A percentile compares a stretch with the other conserved stretches of the same genome.
Evolutionary conservation across 2,113 vertebrate genomes (phyloP).

Genomic region (Lepus europaeus): DNA sequence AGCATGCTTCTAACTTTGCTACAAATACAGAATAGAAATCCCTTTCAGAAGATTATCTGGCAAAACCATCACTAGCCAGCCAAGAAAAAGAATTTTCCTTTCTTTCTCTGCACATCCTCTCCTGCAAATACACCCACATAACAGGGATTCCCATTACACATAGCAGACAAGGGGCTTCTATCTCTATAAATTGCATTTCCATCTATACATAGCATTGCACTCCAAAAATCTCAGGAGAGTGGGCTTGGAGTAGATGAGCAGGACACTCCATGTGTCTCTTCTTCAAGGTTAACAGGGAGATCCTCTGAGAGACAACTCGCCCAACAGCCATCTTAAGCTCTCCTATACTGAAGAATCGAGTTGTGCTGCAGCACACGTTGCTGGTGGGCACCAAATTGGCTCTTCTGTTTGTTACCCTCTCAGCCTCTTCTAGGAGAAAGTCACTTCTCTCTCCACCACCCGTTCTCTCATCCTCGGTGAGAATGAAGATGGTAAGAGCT

Average conservation of each 20-base stretch:
- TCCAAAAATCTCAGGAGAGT: background rate
- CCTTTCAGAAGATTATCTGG: background rate
- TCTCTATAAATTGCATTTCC: background rate
- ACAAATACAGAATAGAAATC: background rate
- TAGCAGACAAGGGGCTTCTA: background rate
- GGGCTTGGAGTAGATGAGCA: background rate
- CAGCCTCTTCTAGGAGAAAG: background rate
- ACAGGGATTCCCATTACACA: background rate
- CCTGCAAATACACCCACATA: background rate
- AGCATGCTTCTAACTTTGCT: background rate
- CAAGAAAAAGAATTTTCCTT: background rate
- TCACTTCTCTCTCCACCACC: too few relatives aligned
- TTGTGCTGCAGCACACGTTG: background rate
- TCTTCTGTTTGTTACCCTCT: background rate
- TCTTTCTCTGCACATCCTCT: background rate
- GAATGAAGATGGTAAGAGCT: background rate
- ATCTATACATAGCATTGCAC: too few relatives aligned
- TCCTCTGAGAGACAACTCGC: background rate
- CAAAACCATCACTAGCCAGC: background rate
- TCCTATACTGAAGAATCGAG: background rate
- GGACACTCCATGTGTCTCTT: background rate
- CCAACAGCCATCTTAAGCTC: background rate
- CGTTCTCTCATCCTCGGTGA: background rate
- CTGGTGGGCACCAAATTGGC: background rate
- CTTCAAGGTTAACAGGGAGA: background rate